Conservation (phyloP, 2,888 invertebrate genomes). For the Urechis unicinctus region DNA sequence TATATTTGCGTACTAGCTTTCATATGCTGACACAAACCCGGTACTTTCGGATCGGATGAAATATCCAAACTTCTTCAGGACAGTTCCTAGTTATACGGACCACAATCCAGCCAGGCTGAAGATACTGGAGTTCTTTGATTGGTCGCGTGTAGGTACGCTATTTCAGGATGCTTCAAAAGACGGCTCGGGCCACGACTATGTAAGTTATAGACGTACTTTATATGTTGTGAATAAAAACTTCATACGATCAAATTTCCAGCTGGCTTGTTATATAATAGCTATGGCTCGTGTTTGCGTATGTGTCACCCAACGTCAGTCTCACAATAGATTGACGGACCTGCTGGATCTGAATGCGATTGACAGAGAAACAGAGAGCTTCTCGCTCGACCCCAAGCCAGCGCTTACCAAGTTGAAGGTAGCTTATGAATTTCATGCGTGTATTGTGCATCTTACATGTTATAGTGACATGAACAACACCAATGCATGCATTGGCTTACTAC, state of each 20-base stretch:
- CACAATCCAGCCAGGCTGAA: conserved; percentile 88
- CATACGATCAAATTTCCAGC: too few relatives aligned
- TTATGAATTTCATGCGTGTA: too few relatives aligned
- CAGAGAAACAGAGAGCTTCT: conserved; percentile 79
- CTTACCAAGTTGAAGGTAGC: conserved; percentile 46
- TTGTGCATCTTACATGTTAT: too few relatives aligned
- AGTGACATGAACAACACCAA: too few relatives aligned
- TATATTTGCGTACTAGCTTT: conserved; percentile 61
- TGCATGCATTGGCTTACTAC: conserved; percentile 5
- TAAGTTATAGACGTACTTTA: conserved; percentile 23
- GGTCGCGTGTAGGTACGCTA: conserved; percentile 94
- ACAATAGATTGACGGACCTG: conserved; percentile 80
- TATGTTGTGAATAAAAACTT: too few relatives aligned
- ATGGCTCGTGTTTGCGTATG: too few relatives aligned
- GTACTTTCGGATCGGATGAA: conserved; percentile 65
- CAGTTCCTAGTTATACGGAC: conserved; percentile 92
- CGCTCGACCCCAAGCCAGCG: conserved; percentile 61
- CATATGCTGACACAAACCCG: conserved; percentile 95
- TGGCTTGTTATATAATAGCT: too few relatives aligned
- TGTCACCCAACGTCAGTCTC: conserved; percentile 61
- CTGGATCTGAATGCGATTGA: conserved; percentile 74
- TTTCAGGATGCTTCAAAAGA: conserved; percentile 56
- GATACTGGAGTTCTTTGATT: conserved; percentile 84
- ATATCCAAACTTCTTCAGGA: conserved; percentile 93
- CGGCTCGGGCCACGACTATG: conserved; percentile 34